Percentiles rank a stretch among this genome's conserved stretches.
Evolutionary conservation across 2,113 vertebrate species (phyloP).

Genomic region (Oreotrochilus melanogaster): DNA sequence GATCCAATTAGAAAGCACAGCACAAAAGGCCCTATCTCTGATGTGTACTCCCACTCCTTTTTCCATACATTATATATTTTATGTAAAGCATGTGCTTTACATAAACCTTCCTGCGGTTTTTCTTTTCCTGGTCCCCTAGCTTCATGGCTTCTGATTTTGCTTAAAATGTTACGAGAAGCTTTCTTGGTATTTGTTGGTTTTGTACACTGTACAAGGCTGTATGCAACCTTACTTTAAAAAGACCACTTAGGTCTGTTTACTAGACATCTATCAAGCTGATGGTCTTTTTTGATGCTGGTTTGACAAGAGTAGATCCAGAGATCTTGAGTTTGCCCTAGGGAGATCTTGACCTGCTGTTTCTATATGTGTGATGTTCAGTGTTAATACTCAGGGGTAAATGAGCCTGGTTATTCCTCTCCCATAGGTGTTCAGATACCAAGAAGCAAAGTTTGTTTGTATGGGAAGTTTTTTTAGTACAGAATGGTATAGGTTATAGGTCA

Average conservation of each 20-base stretch:
- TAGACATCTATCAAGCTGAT: accelerated
- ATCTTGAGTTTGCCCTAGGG: not conserved
- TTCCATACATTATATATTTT: accelerated
- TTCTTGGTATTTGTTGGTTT: not conserved
- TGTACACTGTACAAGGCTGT: not conserved
- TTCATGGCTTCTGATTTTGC: not conserved
- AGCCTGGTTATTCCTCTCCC: not conserved
- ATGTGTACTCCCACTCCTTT: accelerated
- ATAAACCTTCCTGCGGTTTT: not conserved
- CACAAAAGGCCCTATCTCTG: accelerated
- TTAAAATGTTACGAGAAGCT: not conserved
- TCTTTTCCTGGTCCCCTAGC: accelerated
- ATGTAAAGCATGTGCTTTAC: accelerated
- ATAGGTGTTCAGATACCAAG: not conserved
- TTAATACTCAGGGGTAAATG: not conserved
- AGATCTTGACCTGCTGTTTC: not conserved
- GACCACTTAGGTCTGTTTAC: not conserved
- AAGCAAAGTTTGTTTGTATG: not conserved
- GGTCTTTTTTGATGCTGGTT: not conserved
- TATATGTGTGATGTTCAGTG: accelerated
- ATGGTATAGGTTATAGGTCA: not conserved
- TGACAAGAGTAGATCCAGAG: not conserved
- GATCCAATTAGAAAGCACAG: accelerated
- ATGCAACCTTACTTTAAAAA: not conserved
- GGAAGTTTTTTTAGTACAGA: too few species aligned